Evolutionary conservation across 2,888 invertebrate species (phyloP), one percentile per base, ranked within the genome.

Genomic region (Synergus japonicus): DNA sequence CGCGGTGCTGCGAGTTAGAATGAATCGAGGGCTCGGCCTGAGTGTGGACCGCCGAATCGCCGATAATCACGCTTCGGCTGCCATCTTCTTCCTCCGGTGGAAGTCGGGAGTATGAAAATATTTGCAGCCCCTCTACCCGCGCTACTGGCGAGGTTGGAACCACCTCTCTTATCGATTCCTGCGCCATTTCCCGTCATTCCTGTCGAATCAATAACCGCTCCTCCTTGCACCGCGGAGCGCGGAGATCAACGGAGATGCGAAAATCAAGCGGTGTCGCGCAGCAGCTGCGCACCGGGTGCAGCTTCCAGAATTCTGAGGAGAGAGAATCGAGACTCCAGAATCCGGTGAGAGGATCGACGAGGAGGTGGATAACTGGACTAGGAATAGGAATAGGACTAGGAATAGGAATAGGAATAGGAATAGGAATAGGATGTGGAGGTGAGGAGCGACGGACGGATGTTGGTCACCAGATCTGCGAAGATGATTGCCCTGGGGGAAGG

Each of bases 161-260:
- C 82, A 82, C 85, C 85, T 89, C 90, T 88, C 89, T 89, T 91
- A 92, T 92, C 91, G 92, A 92, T 92, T 91, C 89, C 91, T 91
- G 90, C 91, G 91, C 92, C 89, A 91, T 91, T 91, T 91, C 89
- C 90, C 91, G 91, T 91, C 90, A 89, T 89, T 90, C 90, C 90
- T 87, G 88, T 87, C 86, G 86, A 90, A 90, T 90, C 90, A 90
- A 90, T 90, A 90, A 89, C 87, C 80, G 78, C 82, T 73, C 79
- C 82, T 79, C 81, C 80, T 83, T 79, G 79, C 82, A 80, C 81
- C 79, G 67, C 80, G 64, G 76, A 79, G 81, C 79, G 77, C 79
- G 76, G 83, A 83, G 83, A 83, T 82, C 83, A 83, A 83, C 78
- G 79, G 83, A 83, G 83, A 83, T 83, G 82, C 77, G 80, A 78